phyloP scores from a whole-genome alignment of 2,113 vertebrate genomes.

The Bettongia penicillata region DNA sequence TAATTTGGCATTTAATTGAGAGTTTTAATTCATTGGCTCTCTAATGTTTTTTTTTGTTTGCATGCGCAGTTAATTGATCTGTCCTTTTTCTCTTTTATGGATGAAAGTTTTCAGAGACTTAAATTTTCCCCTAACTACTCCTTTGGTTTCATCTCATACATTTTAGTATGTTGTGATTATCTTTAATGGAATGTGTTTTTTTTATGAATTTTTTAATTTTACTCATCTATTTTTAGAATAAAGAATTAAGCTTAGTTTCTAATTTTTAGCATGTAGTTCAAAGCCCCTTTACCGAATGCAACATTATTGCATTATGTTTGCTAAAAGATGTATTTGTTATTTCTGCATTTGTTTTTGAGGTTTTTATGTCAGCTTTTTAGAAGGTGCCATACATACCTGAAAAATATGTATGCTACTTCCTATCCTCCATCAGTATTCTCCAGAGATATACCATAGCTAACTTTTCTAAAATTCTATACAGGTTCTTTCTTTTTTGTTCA shows the following conservation, averaged over 20 bases:
- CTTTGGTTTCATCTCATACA: neutral
- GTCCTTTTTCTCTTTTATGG: no score
- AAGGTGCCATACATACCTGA: neutral
- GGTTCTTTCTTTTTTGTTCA: neutral
- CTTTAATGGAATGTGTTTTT: neutral
- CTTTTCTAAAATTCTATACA: neutral
- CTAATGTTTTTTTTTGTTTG: neutral
- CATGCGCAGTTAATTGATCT: neutral
- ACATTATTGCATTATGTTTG: neutral
- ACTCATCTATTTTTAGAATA: neutral
- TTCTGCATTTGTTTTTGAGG: neutral
- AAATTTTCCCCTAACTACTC: no score
- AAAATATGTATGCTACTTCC: neutral
- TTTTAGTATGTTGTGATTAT: neutral
- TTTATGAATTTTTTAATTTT: neutral
- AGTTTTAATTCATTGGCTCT: neutral
- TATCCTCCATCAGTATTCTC: neutral
- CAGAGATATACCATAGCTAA: neutral
- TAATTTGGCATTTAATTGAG: neutral
- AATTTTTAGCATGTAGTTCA: neutral
- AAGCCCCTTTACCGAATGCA: neutral
- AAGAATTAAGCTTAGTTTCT: neutral
- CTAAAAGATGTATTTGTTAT: neutral
- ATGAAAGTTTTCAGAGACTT: neutral
- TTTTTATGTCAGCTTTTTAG: neutral